Base-by-base conservation (phyloP, 2,888 invertebrate genomes). In the Strigamia maritima region DNA sequence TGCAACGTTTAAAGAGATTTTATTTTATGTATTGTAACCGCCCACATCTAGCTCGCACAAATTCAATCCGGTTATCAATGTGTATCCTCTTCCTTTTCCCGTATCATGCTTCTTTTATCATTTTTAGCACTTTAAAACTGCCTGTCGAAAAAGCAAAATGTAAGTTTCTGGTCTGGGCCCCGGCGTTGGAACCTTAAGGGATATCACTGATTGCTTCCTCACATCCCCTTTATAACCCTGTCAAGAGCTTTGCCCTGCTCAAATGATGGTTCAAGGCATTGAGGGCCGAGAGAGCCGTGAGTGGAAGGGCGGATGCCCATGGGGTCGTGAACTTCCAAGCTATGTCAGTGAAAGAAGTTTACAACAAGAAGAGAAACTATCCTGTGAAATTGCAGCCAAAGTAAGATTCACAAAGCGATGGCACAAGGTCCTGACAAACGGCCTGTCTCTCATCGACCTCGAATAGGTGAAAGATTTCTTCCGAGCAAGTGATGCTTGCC, bases 161-260 rank as follows among this genome's bases (percentile, higher is more conserved):
- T 24, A 60, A 60, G 60, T 60, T 60, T 60, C 60, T 60, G 60
- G 60, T 60, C 60, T 19, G 22, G 19, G 22, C 19, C 19, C 22
- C n/a, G 19, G 60, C 60, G 19, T 60, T 60, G 60, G 60, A 19
- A 60, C 60, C 60, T 60, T 60, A 60, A 60, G 60, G 60, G 22
- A 60, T 60, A 60, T 60, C 60, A 24, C 60, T 60, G 60, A 60
- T 60, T 60, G 60, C 60, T 60, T 60, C 60, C 60, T 60, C 60
- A 60, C 60, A 60, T 60, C 60, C 60, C 60, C 60, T 60, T 60
- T 60, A 60, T 60, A 60, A 60, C 60, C 60, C 60, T 60, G 60
- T 60, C 60, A 60, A 60, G 60, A 60, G 60, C 60, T 60, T 60
- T 60, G 60, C 60, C 60, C 60, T 60, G 60, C 60, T 60, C 60